Evolutionary conservation across 2,797 vertebrate genomes (phyloP).

Genomic region (Monodelphis domestica): DNA sequence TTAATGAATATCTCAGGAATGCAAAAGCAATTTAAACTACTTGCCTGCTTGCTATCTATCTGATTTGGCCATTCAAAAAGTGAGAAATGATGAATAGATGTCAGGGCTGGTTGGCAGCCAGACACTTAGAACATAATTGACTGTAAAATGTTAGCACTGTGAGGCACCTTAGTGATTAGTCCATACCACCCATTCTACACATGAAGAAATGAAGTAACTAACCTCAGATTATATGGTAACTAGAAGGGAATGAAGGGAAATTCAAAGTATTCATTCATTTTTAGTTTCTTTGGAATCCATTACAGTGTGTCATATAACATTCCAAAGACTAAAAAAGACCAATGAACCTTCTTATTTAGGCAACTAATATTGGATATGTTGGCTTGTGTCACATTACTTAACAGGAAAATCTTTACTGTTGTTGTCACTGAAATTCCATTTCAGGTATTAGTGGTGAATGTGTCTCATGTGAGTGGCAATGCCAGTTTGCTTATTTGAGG

Average conservation of each 20-base stretch:
- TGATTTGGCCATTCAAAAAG: neutral
- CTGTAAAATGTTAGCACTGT: neutral
- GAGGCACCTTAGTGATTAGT: neutral
- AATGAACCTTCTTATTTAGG: neutral
- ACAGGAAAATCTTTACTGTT: neutral
- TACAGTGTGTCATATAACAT: neutral
- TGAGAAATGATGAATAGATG: neutral
- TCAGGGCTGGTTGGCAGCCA: neutral
- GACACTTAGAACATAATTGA: neutral
- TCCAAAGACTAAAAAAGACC: neutral
- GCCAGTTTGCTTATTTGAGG: neutral
- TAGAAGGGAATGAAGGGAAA: neutral
- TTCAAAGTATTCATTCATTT: neutral
- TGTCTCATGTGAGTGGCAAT: neutral
- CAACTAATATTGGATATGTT: neutral
- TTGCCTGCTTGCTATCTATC: neutral
- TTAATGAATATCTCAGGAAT: neutral
- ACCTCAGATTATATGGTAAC: too few species aligned
- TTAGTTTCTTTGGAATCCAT: neutral
- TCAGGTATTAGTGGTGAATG: neutral
- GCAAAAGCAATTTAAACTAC: neutral
- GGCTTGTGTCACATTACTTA: neutral
- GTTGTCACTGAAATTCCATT: neutral
- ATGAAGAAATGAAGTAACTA: neutral
- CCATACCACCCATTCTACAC: neutral